Base-by-base conservation (phyloP, 2,113 vertebrate genomes). In the Rhinichthys klamathensis region DNA sequence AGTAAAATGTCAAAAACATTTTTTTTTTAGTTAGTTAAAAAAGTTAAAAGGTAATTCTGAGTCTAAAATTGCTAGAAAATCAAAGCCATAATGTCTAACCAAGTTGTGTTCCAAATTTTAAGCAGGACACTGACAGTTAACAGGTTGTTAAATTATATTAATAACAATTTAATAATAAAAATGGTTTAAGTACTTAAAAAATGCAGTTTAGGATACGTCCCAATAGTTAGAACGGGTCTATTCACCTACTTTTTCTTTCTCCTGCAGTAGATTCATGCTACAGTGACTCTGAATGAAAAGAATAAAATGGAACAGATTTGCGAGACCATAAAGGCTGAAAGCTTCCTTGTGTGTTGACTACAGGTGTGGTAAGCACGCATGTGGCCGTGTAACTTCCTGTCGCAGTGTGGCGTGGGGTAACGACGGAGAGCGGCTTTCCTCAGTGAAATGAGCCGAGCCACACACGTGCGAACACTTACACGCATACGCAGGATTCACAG, bases 381-480 rank as follows among this genome's bases (percentile, higher is more conserved):
- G 65, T 82, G 44, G 23, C 61, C 4, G 10, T 49, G 41, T 32
- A 82, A 54, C 46, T 82, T 79, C 30, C 76, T 41, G 10, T 38
- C 46, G 32, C 49, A 72, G 30, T 58, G 65, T 9, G 63, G 80
- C 15, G 46, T 38, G 65, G 3, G 65, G 69, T 35, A 70, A 56
- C 6, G 27, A 15, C 10, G 35, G 12, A 80, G 77, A 60, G 23
- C 23, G 35, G 70, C 38, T 44, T 70, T 46, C 70, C 70, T 74
- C 35, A 0, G 75, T 82, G 80, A 51, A 82, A 38, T 56, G 65
- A 82, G 49, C 65, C 65, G 30, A 35, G 44, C 65, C 2, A 6
- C 56, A 73, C 83, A 61, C 38, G 56, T 76, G 58, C 69, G 41
- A 76, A 69, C 83, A 54, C 75, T 56, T 63, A 46, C 73, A 56